Conservation (phyloP, 2,113 vertebrate species). For the Nesogale talazaci region DNA sequence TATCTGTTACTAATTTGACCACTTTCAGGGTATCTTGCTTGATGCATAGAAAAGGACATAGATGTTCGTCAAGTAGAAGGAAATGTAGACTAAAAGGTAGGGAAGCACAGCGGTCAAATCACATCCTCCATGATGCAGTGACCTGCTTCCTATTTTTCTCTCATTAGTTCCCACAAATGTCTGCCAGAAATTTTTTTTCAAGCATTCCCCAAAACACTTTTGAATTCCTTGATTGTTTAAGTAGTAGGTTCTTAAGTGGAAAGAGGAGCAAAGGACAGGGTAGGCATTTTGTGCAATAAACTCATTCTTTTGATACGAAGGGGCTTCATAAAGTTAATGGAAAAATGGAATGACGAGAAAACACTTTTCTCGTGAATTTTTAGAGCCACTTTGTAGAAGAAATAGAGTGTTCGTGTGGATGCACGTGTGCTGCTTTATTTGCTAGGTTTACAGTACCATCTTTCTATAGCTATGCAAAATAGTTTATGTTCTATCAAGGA, state of each 20-base stretch:
- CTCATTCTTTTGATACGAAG: background rate
- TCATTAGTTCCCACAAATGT: background rate
- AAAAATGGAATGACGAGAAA: too few species aligned
- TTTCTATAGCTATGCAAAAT: constrained; percentile 5
- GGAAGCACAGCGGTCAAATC: too few species aligned
- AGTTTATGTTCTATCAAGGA: background rate
- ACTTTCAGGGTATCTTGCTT: too few species aligned
- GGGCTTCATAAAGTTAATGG: too few species aligned
- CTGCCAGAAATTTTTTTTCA: background rate
- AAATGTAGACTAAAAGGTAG: too few species aligned
- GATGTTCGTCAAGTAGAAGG: too few species aligned
- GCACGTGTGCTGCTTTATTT: background rate
- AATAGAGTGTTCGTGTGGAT: background rate
- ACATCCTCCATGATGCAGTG: too few species aligned
- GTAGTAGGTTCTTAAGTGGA: background rate
- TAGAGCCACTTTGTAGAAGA: background rate
- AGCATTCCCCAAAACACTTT: background rate
- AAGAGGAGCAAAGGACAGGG: background rate
- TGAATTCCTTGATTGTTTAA: background rate
- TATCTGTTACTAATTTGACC: too few species aligned
- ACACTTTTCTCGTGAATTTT: too few species aligned
- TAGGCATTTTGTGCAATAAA: background rate
- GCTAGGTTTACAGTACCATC: background rate
- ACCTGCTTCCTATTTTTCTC: too few species aligned
- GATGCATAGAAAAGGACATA: too few species aligned